Evolutionary conservation across 2,113 vertebrate species (phyloP), one percentile per base, ranked within the genome.

Genomic region (Ammodytes dubius): DNA sequence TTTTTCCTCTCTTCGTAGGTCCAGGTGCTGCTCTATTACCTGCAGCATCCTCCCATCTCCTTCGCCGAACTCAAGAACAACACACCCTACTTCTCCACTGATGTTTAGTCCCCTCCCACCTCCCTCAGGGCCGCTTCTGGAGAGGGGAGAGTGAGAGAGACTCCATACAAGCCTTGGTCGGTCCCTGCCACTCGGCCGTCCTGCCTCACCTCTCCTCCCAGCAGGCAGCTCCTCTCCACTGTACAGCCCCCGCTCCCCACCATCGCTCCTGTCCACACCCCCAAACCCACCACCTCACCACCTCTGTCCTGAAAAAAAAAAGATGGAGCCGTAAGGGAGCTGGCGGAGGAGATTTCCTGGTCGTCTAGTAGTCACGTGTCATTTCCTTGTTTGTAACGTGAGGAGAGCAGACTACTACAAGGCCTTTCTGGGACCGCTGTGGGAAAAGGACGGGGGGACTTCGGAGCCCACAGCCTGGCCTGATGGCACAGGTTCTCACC

Each of bases 41-140:
- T 99, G 95, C 98, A 99, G 95, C 98, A 99, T 81, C 94, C 96
- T 69, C 97, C 98, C 77, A 97, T 99, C 76, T 96, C 96, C 94
- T 97, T 97, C 67, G 95, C 96, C 0, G 98, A 99, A 92, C 96
- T 99, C 74, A 99, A 99, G 93, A 96, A 97, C 86, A 99, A 98
- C 94, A 97, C 97, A 67, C 96, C 98, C 89, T 99, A 97, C 94
- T 98, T 97, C 93, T 99, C 98, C 92, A 99, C 98, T n/a, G 98
- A 99, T 12, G 98, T 99, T 92, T 99, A 97, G 94, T 68, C 57
- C 67, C 85, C 71, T 5, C 74, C 65, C 76, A 1, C 76, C 77
- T 71, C 63, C 77, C 86, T 74, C 54, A 78, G 79, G 86, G 70
- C 66, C 63, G 67, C 82, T 11, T 64, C 70, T 40, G 70, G 77